Conservation (phyloP, 2,113 vertebrate genomes). For the Micronycteris hirsuta region DNA sequence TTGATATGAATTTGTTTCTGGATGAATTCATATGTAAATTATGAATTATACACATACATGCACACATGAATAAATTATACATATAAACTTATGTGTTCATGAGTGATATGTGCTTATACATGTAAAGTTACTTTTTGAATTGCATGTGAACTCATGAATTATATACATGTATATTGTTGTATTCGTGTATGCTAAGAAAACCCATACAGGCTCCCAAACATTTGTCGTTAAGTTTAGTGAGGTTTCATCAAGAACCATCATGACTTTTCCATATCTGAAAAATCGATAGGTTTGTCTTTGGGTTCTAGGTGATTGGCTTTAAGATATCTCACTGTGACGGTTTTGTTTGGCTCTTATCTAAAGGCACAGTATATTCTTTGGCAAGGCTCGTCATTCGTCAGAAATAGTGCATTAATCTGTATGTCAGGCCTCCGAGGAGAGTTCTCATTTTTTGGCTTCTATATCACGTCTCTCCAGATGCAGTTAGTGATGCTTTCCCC, state of each 20-base stretch:
- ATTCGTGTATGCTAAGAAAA: background rate
- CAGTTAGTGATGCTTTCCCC: background rate
- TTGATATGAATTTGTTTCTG: background rate
- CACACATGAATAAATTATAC: background rate
- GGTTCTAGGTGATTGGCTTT: background rate
- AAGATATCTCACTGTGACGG: background rate
- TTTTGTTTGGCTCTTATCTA: background rate
- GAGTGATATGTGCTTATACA: background rate
- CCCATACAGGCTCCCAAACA: background rate
- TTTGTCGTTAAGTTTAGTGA: background rate
- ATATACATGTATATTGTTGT: background rate
- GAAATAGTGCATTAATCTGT: background rate
- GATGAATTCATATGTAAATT: background rate
- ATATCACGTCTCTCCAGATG: background rate
- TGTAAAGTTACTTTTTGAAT: constrained; percentile 10
- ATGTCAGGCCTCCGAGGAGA: background rate
- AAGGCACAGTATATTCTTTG: background rate
- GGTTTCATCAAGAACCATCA: background rate
- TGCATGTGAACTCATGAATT: background rate
- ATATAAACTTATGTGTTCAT: background rate
- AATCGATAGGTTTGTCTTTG: background rate
- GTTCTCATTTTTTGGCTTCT: background rate
- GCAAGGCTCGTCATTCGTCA: background rate
- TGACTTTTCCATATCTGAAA: background rate
- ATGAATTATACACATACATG: background rate